Base-by-base conservation (phyloP, 2,888 invertebrate genomes). In the Nomada fucata region DNA sequence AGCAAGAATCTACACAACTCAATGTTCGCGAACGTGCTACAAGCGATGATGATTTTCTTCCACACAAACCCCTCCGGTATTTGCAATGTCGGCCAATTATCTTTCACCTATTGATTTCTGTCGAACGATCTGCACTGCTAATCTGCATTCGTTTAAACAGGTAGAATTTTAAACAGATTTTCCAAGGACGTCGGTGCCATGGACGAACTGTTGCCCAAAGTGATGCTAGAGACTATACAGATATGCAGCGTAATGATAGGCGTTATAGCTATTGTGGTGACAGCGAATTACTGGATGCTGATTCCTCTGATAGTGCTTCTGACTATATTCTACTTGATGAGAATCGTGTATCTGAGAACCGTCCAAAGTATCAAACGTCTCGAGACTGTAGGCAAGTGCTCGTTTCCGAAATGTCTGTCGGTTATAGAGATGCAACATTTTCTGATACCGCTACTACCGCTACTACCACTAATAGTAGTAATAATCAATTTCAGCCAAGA, bases 41-140 rank as follows among this genome's bases (percentile, higher is more conserved):
- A 96, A 83, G 96, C 97, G 0, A 96, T 96, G 0, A 97, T 98
- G 95, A 94, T 96, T 20, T 98, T 98, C 94, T 98, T 98, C 92
- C 97, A 98, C 89, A 95, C 95, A 0, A 98, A 98, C 94, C 97
- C 98, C 0, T 96, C 96, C 79, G 97, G 97, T 95, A 93, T 13
- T 23, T 93, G 65, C n/a, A 2, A 23, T 23, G 23, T 23, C 23
- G 53, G 18, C 9, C 9, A 13, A 52, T 59, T n/a, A 23, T 42
- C 23, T 20, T 50, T 13, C 2, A 18, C 44, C 3, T 0, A 20
- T 61, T 23, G 3, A 47, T 47, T 47, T 2, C 3, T 1, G 4
- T 4, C 0, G 15, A 7, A 1, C 29, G 7, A 11, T n/a, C 36
- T 11, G 13, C 36, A 4, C 23, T 47, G 2, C 23, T 47, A 50